Conservation (phyloP, 2,113 vertebrate genomes). For the Tichodroma muraria region DNA sequence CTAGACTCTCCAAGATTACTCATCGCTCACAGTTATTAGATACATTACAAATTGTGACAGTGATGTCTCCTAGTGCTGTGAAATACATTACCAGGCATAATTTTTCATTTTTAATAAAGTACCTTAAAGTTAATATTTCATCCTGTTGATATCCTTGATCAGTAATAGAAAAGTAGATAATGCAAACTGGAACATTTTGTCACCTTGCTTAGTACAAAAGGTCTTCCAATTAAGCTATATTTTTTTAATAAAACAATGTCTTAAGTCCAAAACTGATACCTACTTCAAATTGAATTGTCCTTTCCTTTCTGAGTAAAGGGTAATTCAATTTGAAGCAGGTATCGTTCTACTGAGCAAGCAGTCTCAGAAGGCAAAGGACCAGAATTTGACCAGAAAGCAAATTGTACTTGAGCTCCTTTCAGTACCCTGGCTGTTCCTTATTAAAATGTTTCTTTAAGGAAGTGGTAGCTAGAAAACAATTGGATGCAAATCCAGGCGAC, state of each 20-base stretch:
- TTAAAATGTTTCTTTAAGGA: neutral
- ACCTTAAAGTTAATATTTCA: neutral
- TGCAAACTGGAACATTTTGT: neutral
- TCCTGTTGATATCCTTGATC: neutral
- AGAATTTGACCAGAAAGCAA: neutral
- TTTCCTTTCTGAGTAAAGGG: neutral
- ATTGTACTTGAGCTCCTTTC: neutral
- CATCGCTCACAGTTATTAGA: accelerated
- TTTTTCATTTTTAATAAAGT: neutral
- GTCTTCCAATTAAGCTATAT: neutral
- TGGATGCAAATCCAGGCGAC: neutral
- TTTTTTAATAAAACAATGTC: neutral
- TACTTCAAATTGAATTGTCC: neutral
- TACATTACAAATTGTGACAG: neutral
- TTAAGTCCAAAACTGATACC: neutral
- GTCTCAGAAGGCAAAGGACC: neutral
- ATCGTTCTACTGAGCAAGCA: neutral
- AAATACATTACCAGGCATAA: neutral
- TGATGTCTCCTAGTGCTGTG: neutral
- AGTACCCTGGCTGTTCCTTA: neutral
- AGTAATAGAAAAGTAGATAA: neutral
- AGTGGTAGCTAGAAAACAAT: neutral
- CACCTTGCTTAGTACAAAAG: neutral
- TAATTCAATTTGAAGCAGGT: neutral
- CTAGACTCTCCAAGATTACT: neutral